Base-by-base conservation (phyloP, 2,888 invertebrate genomes). In the Xestia ashworthii region DNA sequence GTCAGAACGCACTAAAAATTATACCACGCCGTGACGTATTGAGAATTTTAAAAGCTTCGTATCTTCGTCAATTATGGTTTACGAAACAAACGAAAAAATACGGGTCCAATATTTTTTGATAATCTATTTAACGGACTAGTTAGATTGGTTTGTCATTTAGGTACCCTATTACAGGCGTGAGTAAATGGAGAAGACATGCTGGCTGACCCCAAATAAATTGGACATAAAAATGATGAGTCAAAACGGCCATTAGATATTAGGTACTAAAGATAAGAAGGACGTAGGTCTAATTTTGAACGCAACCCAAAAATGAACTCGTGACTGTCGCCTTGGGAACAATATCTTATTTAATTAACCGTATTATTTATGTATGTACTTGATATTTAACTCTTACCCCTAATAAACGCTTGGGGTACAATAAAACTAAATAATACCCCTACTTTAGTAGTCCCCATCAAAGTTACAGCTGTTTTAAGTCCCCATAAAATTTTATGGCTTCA, bases 401-500 rank as follows among this genome's bases (percentile, higher is more conserved):
- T 85, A 74, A 78, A 74, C 53, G 74, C 55, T 75, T 77, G 67
- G 77, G 77, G 74, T 41, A 41, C 71, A 64, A 79, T 82, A 74
- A 78, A 87, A 79, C 66, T 75, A 76, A 76, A 65, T 79, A 82
- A 78, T 62, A 69, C 53, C 16, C 55, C 53, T 16, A 74, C 62
- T 82, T 82, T 65, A 77, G 70, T 76, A 87, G 78, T 41, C 67
- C 38, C 69, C 74, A 68, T 86, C 50, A 86, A 79, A 81, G 66
- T 80, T 75, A 80, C 78, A 71, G 50, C 78, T 48, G 77, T 79
- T 74, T 74, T 76, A 76, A 74, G 41, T 64, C 71, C 38, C 46
- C 32, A 68, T 78, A 74, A 81, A 86, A 83, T 78, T 77, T 75
- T 58, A 76, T 53, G 53, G 58, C 62, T 64, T 65, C 50, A 81